Conservation (phyloP, 2,888 invertebrate species). For the Mythimna pallens region DNA sequence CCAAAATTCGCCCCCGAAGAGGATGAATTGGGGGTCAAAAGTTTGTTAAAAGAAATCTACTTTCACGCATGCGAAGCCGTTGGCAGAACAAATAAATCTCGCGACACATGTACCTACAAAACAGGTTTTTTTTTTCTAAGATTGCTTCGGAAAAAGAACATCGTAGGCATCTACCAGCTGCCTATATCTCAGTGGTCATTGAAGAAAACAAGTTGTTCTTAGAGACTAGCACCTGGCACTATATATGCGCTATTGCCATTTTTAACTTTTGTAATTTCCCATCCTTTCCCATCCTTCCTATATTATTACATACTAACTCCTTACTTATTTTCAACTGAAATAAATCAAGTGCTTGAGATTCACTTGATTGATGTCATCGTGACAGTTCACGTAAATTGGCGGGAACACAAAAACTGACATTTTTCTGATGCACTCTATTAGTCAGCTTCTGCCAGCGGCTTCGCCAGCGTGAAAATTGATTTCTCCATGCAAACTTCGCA, state of each 20-base stretch:
- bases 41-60: too few relatives aligned
- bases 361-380: background rate
- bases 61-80: too few relatives aligned
- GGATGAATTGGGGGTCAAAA: too few relatives aligned
- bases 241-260: slow-evolving; percentile 15
- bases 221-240: slow-evolving; percentile 31
- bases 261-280: background rate
- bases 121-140: slow-evolving; percentile 7
- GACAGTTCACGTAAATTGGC: background rate
- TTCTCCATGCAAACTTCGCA: too few relatives aligned
- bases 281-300: too few relatives aligned
- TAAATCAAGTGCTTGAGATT: background rate
- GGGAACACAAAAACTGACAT: background rate
- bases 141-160: slow-evolving; percentile 4
- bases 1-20: too few relatives aligned
- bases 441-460: too few relatives aligned
- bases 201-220: slow-evolving; percentile 45
- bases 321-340: background rate
- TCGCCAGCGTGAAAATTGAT: too few relatives aligned
- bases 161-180: slow-evolving; percentile 17
- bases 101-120: slow-evolving; percentile 2
- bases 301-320: too few relatives aligned
- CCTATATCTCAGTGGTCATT: slow-evolving; percentile 28
- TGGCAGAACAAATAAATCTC: background rate
- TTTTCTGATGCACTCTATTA: background rate